Conservation (phyloP, 2,888 invertebrate genomes). For the Globia sparganii region DNA sequence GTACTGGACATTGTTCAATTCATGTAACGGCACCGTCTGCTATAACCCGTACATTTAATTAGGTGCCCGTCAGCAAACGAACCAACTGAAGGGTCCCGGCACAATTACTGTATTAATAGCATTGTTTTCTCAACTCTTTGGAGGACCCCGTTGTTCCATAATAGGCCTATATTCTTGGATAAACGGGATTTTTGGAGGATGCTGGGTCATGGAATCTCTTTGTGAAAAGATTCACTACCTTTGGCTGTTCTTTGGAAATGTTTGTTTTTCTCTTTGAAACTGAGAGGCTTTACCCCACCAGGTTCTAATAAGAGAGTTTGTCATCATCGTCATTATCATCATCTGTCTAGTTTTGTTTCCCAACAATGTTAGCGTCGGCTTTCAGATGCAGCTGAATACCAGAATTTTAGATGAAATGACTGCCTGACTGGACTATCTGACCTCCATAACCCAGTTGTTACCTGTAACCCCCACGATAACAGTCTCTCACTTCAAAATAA, state of each 20-base stretch:
- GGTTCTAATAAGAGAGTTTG: background rate
- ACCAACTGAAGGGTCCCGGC: conserved; percentile 39
- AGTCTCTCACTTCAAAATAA: background rate
- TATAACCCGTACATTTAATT: conserved; percentile 66
- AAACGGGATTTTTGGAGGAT: conserved; percentile 1
- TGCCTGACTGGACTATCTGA: background rate
- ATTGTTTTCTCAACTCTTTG: conserved; percentile 50
- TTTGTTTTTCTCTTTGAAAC: background rate
- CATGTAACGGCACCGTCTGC: conserved; percentile 29
- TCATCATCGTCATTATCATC: background rate
- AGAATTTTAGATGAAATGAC: background rate
- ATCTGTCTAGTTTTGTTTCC: background rate
- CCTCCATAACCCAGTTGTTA: background rate
- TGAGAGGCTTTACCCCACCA: background rate
- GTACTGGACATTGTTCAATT: conserved; percentile 44
- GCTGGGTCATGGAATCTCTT: conserved; percentile 1
- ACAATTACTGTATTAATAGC: conserved; percentile 66
- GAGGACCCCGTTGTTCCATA: conserved; percentile 23
- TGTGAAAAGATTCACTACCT: background rate
- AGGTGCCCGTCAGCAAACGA: conserved; percentile 64
- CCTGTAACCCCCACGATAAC: background rate
- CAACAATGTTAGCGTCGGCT: background rate
- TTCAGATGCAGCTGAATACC: background rate
- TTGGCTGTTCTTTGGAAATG: background rate
- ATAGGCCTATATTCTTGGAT: conserved; percentile 10